phyloP scores from a whole-genome alignment of 2,113 vertebrate species.

The Epinephelus cyanopodus region DNA sequence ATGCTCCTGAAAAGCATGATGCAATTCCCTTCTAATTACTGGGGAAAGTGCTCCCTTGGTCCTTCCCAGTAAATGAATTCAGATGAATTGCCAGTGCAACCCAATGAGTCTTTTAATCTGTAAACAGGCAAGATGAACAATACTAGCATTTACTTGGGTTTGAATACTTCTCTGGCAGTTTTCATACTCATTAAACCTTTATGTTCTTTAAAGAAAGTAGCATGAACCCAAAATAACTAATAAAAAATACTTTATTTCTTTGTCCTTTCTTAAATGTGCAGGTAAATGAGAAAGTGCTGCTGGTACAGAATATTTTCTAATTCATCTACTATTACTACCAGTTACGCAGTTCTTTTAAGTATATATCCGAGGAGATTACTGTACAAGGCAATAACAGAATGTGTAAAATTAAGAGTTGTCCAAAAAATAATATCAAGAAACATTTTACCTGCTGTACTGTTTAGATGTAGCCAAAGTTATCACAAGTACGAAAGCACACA shows the following conservation, averaged over 20 bases:
- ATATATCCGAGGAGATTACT: neutral
- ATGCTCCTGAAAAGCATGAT: neutral
- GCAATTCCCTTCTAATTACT: neutral
- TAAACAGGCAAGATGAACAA: neutral
- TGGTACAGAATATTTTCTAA: neutral
- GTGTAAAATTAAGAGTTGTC: neutral
- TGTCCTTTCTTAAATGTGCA: neutral
- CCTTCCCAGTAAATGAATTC: neutral
- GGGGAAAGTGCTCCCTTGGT: neutral
- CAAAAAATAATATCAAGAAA: neutral
- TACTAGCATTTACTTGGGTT: neutral
- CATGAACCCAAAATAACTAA: neutral
- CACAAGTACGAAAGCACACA: neutral
- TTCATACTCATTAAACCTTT: neutral
- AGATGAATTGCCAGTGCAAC: neutral
- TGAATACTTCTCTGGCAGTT: no score
- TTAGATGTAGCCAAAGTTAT: neutral
- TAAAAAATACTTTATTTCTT: neutral
- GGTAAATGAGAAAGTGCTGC: neutral
- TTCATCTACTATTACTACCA: neutral
- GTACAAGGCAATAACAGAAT: neutral
- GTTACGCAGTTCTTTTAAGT: neutral
- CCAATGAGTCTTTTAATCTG: neutral
- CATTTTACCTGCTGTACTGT: neutral
- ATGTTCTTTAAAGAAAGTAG: neutral